Evolutionary conservation across 2,797 vertebrate genomes (phyloP).

Genomic region (Adrianichthys oophorus): DNA sequence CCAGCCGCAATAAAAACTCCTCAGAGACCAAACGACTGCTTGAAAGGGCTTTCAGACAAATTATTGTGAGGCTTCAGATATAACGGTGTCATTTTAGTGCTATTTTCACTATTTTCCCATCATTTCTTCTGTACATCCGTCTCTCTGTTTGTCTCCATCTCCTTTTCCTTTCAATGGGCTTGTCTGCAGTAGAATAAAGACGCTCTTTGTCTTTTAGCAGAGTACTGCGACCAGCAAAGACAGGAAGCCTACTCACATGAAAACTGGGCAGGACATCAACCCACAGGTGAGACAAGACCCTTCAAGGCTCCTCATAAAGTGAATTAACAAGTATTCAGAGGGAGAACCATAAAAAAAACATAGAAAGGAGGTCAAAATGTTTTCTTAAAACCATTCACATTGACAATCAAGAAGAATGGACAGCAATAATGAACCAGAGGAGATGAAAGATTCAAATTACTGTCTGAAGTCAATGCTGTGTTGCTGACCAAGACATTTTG

Average conservation of each 20-base stretch:
- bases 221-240: slow-evolving; percentile 29
- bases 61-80: not conserved
- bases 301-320: slow-evolving; percentile 18
- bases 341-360: slow-evolving; percentile 14
- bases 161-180: slow-evolving; percentile 21
- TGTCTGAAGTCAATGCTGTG: not conserved
- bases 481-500: not conserved
- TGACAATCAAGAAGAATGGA: too few relatives aligned
- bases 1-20: too few relatives aligned
- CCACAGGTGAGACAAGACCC: slow-evolving; percentile 6
- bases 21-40: too few relatives aligned
- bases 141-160: slow-evolving; percentile 2
- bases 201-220: slow-evolving; percentile 54
- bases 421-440: too few relatives aligned
- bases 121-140: not conserved
- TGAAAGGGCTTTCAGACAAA: not conserved
- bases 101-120: not conserved
- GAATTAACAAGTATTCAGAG: slow-evolving; percentile 13
- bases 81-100: not conserved
- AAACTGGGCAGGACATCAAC: slow-evolving; percentile 45
- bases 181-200: slow-evolving; percentile 61
- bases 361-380: too few relatives aligned
- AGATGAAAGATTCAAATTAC: not conserved
- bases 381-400: too few relatives aligned
- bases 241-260: slow-evolving; percentile 38